Percentiles rank a stretch among this genome's conserved stretches.
phyloP scores from a whole-genome alignment of 37 sponge, comb jelly and placozoan species.

The Cliona cf. orientalis region DNA sequence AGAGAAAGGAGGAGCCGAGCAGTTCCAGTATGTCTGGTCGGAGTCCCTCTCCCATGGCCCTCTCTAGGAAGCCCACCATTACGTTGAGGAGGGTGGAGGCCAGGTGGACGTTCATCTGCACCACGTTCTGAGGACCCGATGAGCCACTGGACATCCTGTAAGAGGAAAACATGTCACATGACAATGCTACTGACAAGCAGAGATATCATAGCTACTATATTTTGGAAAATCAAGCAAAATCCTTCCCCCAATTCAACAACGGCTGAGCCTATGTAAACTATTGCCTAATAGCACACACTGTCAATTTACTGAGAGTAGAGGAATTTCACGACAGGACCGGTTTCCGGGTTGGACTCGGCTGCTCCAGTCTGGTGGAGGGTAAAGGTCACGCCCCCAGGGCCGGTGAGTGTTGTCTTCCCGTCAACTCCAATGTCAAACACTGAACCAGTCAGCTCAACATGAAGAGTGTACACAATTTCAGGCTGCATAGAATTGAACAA shows the following conservation, averaged over 20 bases:
- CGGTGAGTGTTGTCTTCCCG: conserved; percentile 40
- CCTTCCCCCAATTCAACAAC: background rate
- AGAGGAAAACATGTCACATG: background rate
- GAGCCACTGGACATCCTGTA: background rate
- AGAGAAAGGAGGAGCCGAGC: conserved; percentile 78
- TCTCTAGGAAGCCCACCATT: conserved; percentile 56
- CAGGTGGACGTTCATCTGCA: conserved; percentile 73
- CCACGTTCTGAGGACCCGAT: conserved; percentile 50
- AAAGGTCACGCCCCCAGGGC: conserved; percentile 64
- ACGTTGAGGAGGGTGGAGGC: conserved; percentile 61
- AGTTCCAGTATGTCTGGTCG: conserved; percentile 25
- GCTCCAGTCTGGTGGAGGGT: conserved; percentile 51
- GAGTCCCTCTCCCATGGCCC: conserved; percentile 15
- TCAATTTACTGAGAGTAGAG: conserved; percentile 63
- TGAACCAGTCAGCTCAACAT: conserved; percentile 48
- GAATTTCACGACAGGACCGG: conserved; percentile 59
- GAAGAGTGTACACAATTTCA: conserved; percentile 58
- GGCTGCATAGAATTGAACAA: conserved; percentile 34
- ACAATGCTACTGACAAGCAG: background rate
- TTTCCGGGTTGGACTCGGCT: conserved; percentile 42
- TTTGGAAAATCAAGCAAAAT: background rate
- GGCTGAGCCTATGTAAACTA: background rate
- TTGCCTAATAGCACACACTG: background rate
- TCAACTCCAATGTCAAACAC: conserved; percentile 57
- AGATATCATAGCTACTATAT: background rate